Evolutionary conservation across 2,113 vertebrate genomes (phyloP), one percentile per base, ranked within the genome.

Genomic region (Columbina picui): DNA sequence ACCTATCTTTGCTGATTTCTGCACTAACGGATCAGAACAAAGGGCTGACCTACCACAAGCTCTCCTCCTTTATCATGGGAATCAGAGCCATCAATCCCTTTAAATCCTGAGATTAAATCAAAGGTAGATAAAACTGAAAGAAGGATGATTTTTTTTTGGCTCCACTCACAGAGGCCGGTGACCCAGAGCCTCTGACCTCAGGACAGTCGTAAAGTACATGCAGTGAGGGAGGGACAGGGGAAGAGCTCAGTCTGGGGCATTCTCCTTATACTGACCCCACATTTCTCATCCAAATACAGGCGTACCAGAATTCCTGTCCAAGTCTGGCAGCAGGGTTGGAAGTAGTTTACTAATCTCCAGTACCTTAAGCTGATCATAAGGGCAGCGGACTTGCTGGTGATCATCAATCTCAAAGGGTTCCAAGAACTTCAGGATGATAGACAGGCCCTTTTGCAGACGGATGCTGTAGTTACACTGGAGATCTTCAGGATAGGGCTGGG

Each of bases 361-460:
- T 97, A 98, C 98, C 98, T 98, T 98, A 16, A 98, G 97, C 57
- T 98, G 98, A 84, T 98, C 98, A 4, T 98, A 98, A 87, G 98
- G 98, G 68, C 98, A 98, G 39, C 45, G 93, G 14, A 98, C 97
- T 95, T 98, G 97, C 81, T 98, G 98, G 69, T 98, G 98, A 10
- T 98, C 97, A 12, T 98, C 98, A 8, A 98, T 98, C 71, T 98
- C 98, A 75, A 98, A 98, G 52, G 96, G 97, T 43, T 98, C 96
- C 76, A 98, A 78, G 90, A 98, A 98, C 69, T 67, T 89, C 56
- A 98, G 97, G 41, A 71, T 86, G 63, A 98, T 14, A 15, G 94
- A 94, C 45, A 98, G 84, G 26, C 98, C 98, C 12, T 93, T 82
- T 55, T 98, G 98, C 23, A 98, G 93, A 3, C 98, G 97, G 90